A percentile compares a stretch with the other conserved stretches of the same genome.
These are phyloP conservation scores for Catharus fuscescens DNA, from an alignment of 2,113 vertebrate species.

Conservation along the genomic window DNA sequence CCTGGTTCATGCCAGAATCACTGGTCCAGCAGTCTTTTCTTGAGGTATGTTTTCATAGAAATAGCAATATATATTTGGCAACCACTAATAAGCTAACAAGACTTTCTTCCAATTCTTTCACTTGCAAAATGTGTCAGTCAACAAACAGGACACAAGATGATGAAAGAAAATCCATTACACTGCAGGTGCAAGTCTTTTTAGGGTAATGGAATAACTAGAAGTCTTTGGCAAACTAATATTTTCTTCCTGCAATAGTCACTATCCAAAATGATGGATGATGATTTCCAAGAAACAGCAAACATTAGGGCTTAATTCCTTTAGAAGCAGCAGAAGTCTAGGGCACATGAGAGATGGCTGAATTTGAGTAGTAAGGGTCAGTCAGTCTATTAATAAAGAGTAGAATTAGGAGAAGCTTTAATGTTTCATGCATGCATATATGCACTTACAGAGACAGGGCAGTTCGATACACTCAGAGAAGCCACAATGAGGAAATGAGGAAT, in stretches of 20 bases:
- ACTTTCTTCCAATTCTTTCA: neutral
- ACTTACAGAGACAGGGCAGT: neutral
- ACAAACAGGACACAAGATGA: neutral
- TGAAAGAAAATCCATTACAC: neutral
- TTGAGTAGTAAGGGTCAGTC: neutral
- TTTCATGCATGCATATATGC: neutral
- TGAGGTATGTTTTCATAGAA: neutral
- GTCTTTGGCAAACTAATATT: neutral
- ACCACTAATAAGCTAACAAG: neutral
- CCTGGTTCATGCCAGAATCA: accelerated
- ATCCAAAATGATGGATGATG: neutral
- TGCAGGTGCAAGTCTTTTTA: neutral
- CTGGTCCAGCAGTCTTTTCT: neutral
- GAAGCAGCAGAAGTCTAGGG: neutral
- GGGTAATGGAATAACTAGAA: neutral
- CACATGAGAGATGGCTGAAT: neutral
- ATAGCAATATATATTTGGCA: neutral
- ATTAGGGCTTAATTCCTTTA: neutral
- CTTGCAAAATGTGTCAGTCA: neutral
- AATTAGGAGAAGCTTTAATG: neutral
- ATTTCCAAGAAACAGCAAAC: slow-evolving; percentile 9
- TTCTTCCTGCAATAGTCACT: neutral
- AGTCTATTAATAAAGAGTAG: neutral
- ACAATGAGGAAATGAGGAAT: slow-evolving; percentile 25
- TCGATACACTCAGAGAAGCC: neutral